phyloP scores from a whole-genome alignment of 2,888 invertebrate species.

The Pseudeuparius sepicola region DNA sequence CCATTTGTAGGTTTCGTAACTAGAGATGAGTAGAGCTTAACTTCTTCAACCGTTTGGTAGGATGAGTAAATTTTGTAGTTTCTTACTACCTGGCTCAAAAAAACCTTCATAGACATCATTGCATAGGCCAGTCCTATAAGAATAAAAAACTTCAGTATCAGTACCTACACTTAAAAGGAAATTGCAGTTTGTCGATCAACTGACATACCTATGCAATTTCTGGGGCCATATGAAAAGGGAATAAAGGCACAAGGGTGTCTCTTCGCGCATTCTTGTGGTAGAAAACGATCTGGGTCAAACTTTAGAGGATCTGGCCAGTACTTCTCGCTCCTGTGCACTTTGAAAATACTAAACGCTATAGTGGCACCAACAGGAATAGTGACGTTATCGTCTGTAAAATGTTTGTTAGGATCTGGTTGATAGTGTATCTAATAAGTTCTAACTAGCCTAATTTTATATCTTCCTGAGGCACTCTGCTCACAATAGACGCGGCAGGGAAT shows the following conservation, averaged over 20 bases:
- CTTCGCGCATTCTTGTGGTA: slow-evolving; percentile 40
- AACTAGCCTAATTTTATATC: slow-evolving; percentile 41
- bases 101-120: slow-evolving; percentile 26
- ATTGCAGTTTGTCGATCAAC: no score
- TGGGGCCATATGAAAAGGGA: slow-evolving; percentile 26
- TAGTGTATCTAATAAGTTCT: no score
- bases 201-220: slow-evolving; percentile 26
- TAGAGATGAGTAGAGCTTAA: slow-evolving; percentile 27
- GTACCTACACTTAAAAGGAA: no score
- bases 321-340: slow-evolving; percentile 37
- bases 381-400: no score
- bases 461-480: slow-evolving; percentile 43
- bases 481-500: slow-evolving; percentile 45
- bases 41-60: slow-evolving; percentile 26
- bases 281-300: slow-evolving; percentile 51
- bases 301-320: slow-evolving; percentile 48
- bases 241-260: slow-evolving; percentile 22
- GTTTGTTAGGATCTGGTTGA: no score
- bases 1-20: slow-evolving; percentile 28
- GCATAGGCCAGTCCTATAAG: slow-evolving; percentile 26
- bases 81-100: slow-evolving; percentile 23
- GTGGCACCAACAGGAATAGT: no score
- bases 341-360: slow-evolving; percentile 22
- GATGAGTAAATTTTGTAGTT: slow-evolving; percentile 25
- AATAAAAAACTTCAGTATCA: no score